Conservation (phyloP, 2,113 vertebrate genomes). For the Phocoena sinus region DNA sequence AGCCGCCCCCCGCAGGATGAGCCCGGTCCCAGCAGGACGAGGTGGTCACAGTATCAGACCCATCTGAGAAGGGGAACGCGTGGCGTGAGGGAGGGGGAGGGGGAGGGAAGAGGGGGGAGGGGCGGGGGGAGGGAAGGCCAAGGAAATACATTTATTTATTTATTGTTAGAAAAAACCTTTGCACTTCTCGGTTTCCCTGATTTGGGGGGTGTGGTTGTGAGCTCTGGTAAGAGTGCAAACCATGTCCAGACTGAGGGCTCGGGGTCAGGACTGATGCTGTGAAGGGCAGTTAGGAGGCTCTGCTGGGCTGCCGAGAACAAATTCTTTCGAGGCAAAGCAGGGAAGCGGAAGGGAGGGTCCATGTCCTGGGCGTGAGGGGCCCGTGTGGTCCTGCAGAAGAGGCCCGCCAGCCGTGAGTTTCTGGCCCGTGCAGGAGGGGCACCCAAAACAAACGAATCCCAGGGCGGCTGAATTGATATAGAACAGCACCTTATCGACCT, state of each 20-base stretch:
- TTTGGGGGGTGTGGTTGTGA: background rate
- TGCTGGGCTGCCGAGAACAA: background rate
- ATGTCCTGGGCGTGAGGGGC: rapidly evolving
- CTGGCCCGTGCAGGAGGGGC: too few relatives aligned
- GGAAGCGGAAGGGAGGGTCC: rapidly evolving
- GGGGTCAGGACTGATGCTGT: background rate
- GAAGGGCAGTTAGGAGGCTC: rapidly evolving
- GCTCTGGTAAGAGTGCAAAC: too few relatives aligned
- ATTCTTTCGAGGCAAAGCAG: background rate
- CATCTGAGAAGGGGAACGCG: rapidly evolving
- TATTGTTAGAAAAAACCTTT: background rate
- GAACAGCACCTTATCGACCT: rapidly evolving
- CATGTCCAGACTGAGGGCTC: background rate
- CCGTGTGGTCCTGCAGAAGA: background rate
- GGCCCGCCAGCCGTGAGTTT: rapidly evolving
- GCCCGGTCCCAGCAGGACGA: too few relatives aligned
- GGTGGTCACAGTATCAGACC: background rate
- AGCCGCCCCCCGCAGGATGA: too few relatives aligned
- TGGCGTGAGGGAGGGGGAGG: rapidly evolving
- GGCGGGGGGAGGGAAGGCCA: rapidly evolving
- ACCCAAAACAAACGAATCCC: rapidly evolving
- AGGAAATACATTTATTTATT: too few relatives aligned
- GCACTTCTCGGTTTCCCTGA: rapidly evolving
- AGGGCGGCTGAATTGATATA: too few relatives aligned
- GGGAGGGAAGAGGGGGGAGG: rapidly evolving